phyloP scores from a whole-genome alignment of 2,113 vertebrate species.

The Toxostoma redivivum region DNA sequence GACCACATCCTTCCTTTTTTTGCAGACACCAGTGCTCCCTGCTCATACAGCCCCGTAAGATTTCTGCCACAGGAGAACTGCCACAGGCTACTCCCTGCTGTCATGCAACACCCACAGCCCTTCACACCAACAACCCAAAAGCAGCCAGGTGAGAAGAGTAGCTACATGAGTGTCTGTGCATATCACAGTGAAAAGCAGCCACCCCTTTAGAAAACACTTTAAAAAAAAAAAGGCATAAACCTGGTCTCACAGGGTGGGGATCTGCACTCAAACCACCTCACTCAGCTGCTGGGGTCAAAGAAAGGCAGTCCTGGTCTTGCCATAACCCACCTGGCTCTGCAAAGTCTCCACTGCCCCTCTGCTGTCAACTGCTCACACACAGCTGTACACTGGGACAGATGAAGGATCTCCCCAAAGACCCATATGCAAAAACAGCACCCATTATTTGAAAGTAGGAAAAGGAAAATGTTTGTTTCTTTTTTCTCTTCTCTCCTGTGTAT shows the following conservation, averaged over 20 bases:
- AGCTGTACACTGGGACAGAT: not conserved
- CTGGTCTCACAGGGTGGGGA: not conserved
- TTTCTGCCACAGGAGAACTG: not conserved
- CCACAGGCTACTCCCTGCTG: not conserved
- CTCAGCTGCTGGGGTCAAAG: not conserved
- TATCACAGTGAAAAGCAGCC: not conserved
- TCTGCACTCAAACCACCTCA: not conserved
- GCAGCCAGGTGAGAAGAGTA: not conserved
- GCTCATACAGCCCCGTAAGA: fast-evolving
- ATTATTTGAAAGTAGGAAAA: not conserved
- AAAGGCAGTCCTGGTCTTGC: not conserved
- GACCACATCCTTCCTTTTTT: not conserved
- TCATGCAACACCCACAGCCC: not conserved
- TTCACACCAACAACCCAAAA: not conserved
- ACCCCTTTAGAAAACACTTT: not conserved
- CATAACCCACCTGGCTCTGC: not conserved
- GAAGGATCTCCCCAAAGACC: not conserved
- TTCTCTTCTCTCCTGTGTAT: not conserved
- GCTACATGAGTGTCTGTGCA: not conserved
- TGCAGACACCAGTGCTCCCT: not conserved
- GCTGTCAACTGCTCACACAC: not conserved
- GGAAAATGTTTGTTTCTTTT: fast-evolving
- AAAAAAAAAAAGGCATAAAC: fast-evolving
- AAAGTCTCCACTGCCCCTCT: not conserved
- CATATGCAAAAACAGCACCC: not conserved